These are phyloP conservation scores for Labroides dimidiatus DNA, from an alignment of 2,797 vertebrate genomes.

Conservation along the genomic window DNA sequence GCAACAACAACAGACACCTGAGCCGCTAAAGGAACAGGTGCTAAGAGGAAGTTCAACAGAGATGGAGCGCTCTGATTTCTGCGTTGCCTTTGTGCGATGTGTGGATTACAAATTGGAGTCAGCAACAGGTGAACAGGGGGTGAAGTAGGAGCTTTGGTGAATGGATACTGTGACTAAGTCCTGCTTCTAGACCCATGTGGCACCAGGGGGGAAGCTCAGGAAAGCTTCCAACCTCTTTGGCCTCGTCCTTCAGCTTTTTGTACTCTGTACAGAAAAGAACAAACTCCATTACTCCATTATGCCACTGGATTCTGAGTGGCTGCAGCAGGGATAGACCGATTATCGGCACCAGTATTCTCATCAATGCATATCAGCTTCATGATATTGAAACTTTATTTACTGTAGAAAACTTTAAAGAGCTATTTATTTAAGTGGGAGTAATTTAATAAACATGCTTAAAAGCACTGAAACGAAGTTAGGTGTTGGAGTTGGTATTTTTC, in stretches of 20 bases:
- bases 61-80: constrained; percentile 45
- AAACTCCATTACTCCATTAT: too few relatives aligned
- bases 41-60: constrained; percentile 30
- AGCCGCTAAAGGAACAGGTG: constrained; percentile 24
- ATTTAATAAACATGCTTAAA: too few relatives aligned
- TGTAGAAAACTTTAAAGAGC: too few relatives aligned
- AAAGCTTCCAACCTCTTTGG: neutral
- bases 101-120: constrained; percentile 48
- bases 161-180: neutral
- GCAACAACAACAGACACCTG: constrained; percentile 14
- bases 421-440: too few relatives aligned
- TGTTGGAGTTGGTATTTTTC: too few relatives aligned
- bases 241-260: too few relatives aligned
- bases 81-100: constrained; percentile 29
- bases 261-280: neutral
- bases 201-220: neutral
- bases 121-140: constrained; percentile 29
- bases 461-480: too few relatives aligned
- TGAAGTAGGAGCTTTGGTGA: constrained; percentile 15
- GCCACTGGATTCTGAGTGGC: neutral
- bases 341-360: too few relatives aligned
- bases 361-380: too few relatives aligned
- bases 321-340: too few relatives aligned
- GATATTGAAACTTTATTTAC: too few relatives aligned
- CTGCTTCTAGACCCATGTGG: neutral